Evolutionary conservation across 2,113 vertebrate genomes (phyloP).

Genomic region (Holacanthus passer): DNA sequence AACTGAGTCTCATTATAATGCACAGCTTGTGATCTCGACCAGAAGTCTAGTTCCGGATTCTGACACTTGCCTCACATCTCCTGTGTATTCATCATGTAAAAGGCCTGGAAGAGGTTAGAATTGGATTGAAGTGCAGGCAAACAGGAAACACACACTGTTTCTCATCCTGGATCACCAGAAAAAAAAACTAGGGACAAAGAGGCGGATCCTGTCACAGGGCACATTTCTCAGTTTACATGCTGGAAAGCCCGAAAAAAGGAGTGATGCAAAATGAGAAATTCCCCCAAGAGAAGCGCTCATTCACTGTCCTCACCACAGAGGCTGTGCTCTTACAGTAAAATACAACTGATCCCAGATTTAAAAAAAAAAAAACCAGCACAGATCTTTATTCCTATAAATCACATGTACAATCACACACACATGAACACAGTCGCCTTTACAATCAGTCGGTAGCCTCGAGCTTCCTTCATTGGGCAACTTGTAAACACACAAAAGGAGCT

Average conservation of each 20-base stretch:
- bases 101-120: slow-evolving; percentile 10
- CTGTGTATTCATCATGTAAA: background rate
- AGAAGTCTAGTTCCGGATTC: background rate
- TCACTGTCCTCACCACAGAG: slow-evolving; percentile 15
- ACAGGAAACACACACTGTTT: background rate
- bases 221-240: background rate
- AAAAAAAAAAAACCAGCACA: background rate
- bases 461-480: slow-evolving; percentile 19
- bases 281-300: slow-evolving; percentile 5
- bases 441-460: background rate
- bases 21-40: background rate
- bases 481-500: slow-evolving; percentile 20
- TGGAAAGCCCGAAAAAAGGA: slow-evolving; percentile 19
- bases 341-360: background rate
- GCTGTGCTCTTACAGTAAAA: slow-evolving; percentile 5
- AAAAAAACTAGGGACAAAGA: background rate
- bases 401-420: background rate
- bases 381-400: background rate
- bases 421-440: no score
- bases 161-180: background rate
- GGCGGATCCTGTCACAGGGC: background rate
- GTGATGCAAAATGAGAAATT: slow-evolving; percentile 41
- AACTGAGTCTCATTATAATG: background rate
- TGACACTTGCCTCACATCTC: background rate
- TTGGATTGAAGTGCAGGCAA: background rate